Evolutionary conservation across 2,888 invertebrate genomes (phyloP), one percentile per base, ranked within the genome.

Genomic region (Melanostoma mellinum): DNA sequence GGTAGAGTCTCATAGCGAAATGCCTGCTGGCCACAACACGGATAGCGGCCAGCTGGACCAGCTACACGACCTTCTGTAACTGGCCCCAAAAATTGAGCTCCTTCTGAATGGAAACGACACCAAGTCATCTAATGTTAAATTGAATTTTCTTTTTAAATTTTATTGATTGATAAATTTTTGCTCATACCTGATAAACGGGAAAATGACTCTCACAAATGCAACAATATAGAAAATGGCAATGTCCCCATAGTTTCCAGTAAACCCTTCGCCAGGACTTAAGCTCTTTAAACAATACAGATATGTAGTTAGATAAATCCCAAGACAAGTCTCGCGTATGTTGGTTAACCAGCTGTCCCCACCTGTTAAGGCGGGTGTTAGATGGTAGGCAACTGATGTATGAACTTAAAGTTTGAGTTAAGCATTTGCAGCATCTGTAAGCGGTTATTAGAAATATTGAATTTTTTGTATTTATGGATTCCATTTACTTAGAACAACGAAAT

Each of bases 241-340:
- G 95, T 0, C 97, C 97, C 98, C 98, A 98, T 56, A 98, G 92
- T 52, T 96, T 93, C 98, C 98, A 98, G 91, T 98, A 98, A 2
- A 98, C 97, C 88, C 95, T 95, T 0, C 97, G 93, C 98, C 98
- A 98, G 0, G 95, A 95, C 85, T 96, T 95, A 75, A 97, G 92
- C 88, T 96, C 95, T 20, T 94, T 94, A 88, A 96, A 95, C 79
- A 97, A 90, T 88, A 94, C 94, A 50, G 94, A 91, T 38, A 98
- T 94, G 90, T 96, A 96, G 69, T 95, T 95, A 88, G 95, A 96
- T 44, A 96, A 92, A 87, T 95, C 95, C 97, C 98, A 98, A 0
- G 93, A 92, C 1, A 93, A 88, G 87, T 98, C 97, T 86, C 94
- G 94, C 55, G 92, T 90, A 89, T 97, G 97, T 8, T 93, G 92